Percentiles rank a stretch among this genome's conserved stretches.
Evolutionary conservation across 2,888 invertebrate genomes (phyloP).

Genomic region (Eugnorisma glareosa): DNA sequence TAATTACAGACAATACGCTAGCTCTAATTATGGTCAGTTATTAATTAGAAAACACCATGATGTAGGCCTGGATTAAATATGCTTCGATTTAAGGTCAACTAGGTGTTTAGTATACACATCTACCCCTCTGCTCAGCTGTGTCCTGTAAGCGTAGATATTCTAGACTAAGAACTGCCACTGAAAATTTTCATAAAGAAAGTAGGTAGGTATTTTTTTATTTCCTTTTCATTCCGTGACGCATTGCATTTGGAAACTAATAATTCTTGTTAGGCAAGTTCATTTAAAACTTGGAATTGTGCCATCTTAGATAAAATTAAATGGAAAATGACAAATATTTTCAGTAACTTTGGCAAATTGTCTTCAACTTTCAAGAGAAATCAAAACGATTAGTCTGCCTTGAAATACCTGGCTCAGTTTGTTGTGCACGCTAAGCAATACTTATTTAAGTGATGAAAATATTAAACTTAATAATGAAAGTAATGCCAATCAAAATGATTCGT

Average conservation of each 20-base stretch:
- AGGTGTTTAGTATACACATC: not conserved
- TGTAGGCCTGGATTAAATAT: conserved; percentile 1
- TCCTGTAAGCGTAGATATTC: too few relatives aligned
- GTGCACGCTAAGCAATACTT: conserved; percentile 13
- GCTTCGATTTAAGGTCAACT: not conserved
- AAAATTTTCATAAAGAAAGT: not conserved
- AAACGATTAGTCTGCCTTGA: not conserved
- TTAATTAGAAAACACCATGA: conserved; percentile 28
- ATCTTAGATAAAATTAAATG: conserved; percentile 2
- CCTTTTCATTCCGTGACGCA: not conserved
- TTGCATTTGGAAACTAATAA: not conserved
- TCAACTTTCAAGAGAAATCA: not conserved
- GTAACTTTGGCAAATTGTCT: not conserved
- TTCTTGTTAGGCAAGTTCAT: not conserved
- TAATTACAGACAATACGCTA: conserved; percentile 36
- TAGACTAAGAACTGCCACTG: not conserved
- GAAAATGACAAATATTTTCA: not conserved
- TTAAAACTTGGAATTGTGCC: conserved; percentile 18
- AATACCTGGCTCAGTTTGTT: not conserved
- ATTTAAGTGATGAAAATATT: not conserved
- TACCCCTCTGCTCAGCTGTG: not conserved
- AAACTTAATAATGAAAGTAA: not conserved
- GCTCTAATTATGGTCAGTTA: conserved; percentile 39
- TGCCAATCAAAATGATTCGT: not conserved
- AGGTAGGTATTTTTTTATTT: not conserved